Evolutionary conservation across 2,888 invertebrate genomes (phyloP).

Genomic region (Callyntrura sp.): DNA sequence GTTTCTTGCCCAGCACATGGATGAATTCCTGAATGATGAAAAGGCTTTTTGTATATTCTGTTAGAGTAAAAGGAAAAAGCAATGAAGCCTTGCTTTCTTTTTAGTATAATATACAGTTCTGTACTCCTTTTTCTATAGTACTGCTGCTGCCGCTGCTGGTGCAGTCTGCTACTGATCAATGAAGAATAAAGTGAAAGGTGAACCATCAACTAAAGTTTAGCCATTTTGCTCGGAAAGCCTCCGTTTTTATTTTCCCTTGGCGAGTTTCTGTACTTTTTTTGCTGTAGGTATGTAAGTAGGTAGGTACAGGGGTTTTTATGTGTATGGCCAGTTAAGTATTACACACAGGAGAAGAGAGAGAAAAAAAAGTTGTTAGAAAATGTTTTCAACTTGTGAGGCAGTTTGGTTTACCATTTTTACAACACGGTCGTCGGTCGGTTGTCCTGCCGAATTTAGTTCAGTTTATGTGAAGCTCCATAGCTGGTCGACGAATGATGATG

Average conservation of each 20-base stretch:
- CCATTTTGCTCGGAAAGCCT: constrained; percentile 56
- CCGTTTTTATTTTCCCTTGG: constrained; percentile 70
- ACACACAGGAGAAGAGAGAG: not conserved
- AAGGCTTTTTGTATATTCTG: constrained; percentile 14
- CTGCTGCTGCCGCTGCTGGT: too few species aligned
- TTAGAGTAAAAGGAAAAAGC: constrained; percentile 34
- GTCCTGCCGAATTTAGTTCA: not conserved
- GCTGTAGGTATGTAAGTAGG: constrained; percentile 10
- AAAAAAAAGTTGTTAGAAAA: not conserved
- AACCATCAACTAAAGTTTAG: constrained; percentile 72
- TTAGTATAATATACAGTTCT: not conserved
- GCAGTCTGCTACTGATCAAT: constrained; percentile 61
- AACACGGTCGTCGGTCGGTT: not conserved
- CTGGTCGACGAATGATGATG: not conserved
- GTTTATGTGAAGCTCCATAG: not conserved
- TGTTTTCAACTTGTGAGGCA: not conserved
- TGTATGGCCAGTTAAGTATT: not conserved
- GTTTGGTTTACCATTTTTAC: constrained; percentile 31
- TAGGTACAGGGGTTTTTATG: not conserved
- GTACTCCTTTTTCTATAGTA: not conserved
- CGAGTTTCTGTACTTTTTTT: constrained; percentile 28
- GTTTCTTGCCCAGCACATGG: not conserved
- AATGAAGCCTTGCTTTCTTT: constrained; percentile 43
- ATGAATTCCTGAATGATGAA: constrained; percentile 5
- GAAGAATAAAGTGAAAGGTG: constrained; percentile 71